Conservation (phyloP, 2,888 invertebrate species). For the Cancer borealis region DNA sequence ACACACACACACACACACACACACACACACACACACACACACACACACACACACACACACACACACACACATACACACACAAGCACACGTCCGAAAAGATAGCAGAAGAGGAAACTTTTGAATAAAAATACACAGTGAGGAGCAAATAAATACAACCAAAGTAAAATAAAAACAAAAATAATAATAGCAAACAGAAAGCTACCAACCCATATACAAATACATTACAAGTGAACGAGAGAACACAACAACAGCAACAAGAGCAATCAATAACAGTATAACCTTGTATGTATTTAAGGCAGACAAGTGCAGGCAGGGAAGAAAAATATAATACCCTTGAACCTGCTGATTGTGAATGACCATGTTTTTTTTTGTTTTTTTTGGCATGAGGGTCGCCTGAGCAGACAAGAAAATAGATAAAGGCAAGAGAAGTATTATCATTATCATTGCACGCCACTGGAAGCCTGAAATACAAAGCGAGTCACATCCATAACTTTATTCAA, state of each 20-base stretch:
- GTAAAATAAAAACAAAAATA: not conserved
- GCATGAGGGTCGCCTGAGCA: not conserved
- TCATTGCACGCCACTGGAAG: too few species aligned
- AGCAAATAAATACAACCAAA: not conserved
- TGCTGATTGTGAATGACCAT: not conserved
- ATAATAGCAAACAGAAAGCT: too few species aligned
- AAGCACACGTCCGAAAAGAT: not conserved
- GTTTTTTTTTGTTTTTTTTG: not conserved
- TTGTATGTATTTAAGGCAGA: not conserved
- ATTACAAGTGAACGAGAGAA: not conserved
- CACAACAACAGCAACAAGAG: not conserved
- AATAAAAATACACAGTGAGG: not conserved
- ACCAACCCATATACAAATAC: not conserved
- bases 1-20: not conserved
- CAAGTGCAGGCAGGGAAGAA: not conserved
- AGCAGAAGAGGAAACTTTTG: not conserved
- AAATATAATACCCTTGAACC: not conserved
- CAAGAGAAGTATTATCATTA: not conserved
- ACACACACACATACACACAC: slow-evolving; percentile 11
- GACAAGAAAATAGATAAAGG: not conserved
- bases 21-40: not conserved
- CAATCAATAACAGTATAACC: not conserved
- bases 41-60: not conserved
- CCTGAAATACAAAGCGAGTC: too few species aligned
- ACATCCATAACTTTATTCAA: too few species aligned